Conservation (phyloP, 2,797 vertebrate genomes). For the Neosalanx taihuensis region DNA sequence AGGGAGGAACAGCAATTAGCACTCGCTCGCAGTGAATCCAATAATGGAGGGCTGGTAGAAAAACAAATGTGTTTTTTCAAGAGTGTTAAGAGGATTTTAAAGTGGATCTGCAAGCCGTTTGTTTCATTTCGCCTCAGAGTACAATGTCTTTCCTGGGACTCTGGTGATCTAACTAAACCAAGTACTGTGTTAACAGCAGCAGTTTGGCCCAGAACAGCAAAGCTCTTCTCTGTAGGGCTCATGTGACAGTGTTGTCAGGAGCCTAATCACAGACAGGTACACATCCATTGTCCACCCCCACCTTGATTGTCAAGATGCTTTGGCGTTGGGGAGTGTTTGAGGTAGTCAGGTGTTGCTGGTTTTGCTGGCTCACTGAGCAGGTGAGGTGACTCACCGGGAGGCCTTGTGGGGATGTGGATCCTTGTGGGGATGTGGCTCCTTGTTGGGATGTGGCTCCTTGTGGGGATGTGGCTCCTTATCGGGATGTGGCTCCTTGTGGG, state of each 20-base stretch:
- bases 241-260: not conserved
- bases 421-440: not conserved
- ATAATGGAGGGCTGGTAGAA: constrained; percentile 27
- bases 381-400: constrained; percentile 9
- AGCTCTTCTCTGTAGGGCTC: not conserved
- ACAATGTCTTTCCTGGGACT: not conserved
- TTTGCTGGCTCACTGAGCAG: not conserved
- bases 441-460: too few species aligned
- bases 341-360: constrained; percentile 22
- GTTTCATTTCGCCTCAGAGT: not conserved
- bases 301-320: not conserved
- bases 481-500: too few species aligned
- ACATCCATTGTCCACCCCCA: not conserved
- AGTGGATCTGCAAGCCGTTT: constrained; percentile 17
- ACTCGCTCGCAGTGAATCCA: constrained; percentile 20
- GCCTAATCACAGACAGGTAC: not conserved
- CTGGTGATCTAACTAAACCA: not conserved
- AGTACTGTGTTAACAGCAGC: too few species aligned
- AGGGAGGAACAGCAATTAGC: not conserved
- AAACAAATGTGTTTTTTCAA: constrained; percentile 36
- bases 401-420: not conserved
- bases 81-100: not conserved
- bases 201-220: not conserved
- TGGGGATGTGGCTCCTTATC: too few species aligned
- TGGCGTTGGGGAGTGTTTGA: constrained; percentile 46